Evolutionary conservation across 2,113 vertebrate genomes (phyloP), one percentile per base, ranked within the genome.

Genomic region (Notothenia coriiceps): DNA sequence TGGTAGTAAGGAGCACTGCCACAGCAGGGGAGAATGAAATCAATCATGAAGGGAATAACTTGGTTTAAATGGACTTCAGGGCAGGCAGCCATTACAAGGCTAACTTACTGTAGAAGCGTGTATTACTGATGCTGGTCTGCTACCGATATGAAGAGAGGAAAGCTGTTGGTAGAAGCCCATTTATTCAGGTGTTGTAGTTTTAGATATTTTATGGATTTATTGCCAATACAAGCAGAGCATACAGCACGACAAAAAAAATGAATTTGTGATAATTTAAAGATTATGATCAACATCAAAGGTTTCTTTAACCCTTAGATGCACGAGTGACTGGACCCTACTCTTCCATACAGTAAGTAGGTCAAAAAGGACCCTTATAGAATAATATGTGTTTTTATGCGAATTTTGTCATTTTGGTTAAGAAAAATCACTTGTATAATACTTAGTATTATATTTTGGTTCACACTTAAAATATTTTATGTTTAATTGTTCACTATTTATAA

Each of bases 31-130:
- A 68, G 80, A 56, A 47, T 2, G 22, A 40, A 67, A 72, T 22
- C 46, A 82, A 50, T 70, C 62, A 46, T 62, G 61, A 72, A 75
- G 60, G 43, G 54, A 83, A 59, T 61, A 74, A 87, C 56, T 70
- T 4, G 49, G 14, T 61, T 25, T 69, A 68, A 74, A 80, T 71
- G 47, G 73, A 80, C 60, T 54, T 80, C 6, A 47, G 72, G 55
- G 56, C 61, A 73, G 68, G 59, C 2, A 59, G 60, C 50, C 14
- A 49, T 70, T 52, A 74, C 50, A 57, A 74, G 50, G 54, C 68
- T 57, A 75, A 60, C 51, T 10, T 14, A 29, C 29, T 29, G 29
- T 29, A 14, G 46, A 35, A 69, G 5, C n/a, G 33, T 20, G 33
- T 1, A 59, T 71, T 70, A 70, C 56, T 63, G 44, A 67, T 55